Percentiles rank a stretch among this genome's conserved stretches.
phyloP scores from a whole-genome alignment of 1,140 invertebrate genomes.

The Wasmannia auropunctata region DNA sequence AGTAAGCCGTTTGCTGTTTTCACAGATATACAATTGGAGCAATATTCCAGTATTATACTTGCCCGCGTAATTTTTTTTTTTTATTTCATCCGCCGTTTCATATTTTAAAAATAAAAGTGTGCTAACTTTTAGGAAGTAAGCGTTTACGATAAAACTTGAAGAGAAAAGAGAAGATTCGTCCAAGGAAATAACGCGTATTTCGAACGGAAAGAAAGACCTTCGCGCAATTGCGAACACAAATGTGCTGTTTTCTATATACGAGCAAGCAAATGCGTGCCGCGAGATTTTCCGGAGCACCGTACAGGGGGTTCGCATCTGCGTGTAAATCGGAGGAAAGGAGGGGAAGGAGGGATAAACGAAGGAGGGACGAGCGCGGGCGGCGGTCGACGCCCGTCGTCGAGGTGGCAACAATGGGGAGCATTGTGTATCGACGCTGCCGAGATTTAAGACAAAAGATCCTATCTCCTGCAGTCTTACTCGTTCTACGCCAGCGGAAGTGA shows the following conservation, averaged over 20 bases:
- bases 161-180: background rate
- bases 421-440: conserved; percentile 47
- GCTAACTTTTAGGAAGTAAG: background rate
- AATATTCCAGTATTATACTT: background rate
- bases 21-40: conserved; percentile 22
- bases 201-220: background rate
- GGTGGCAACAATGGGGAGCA: conserved; percentile 61
- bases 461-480: conserved; percentile 10
- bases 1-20: conserved; percentile 4
- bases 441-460: conserved; percentile 68
- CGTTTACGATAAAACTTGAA: background rate
- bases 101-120: background rate
- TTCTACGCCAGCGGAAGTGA: background rate
- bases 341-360: background rate
- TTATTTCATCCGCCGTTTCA: background rate
- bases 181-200: background rate
- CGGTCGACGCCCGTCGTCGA: background rate
- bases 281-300: conserved; percentile 20
- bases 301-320: conserved; percentile 25
- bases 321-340: conserved; percentile 47
- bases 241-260: conserved; percentile 11
- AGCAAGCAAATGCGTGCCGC: background rate
- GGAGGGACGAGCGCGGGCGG: background rate
- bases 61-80: conserved; percentile 23
- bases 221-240: background rate